A percentile compares a stretch with the other conserved stretches of the same genome.
Evolutionary conservation across 2,888 invertebrate genomes (phyloP).

Genomic region (Eilema caniola): DNA sequence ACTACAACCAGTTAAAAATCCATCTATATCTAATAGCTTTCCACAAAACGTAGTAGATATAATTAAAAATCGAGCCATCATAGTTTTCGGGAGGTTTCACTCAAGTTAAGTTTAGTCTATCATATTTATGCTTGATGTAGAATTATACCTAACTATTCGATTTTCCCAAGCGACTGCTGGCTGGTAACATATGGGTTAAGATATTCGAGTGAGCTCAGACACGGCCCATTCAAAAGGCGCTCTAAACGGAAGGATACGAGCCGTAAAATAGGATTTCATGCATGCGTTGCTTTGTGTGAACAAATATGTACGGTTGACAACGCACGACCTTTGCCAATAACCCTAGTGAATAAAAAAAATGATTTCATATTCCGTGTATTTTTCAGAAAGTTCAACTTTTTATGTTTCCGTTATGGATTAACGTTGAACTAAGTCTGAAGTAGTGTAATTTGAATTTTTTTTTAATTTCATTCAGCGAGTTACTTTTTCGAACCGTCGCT

Average conservation of each 20-base stretch:
- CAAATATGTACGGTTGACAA: conserved; percentile 84
- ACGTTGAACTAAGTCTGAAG: conserved; percentile 18
- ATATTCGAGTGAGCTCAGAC: conserved; percentile 76
- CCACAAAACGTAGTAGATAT: too few relatives aligned
- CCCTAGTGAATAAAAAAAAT: conserved; percentile 66
- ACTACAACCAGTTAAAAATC: too few relatives aligned
- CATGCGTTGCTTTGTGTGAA: conserved; percentile 84
- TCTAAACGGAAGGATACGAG: conserved; percentile 83
- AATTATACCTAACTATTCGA: conserved; percentile 51
- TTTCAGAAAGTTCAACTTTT: conserved; percentile 36
- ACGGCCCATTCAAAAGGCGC: conserved; percentile 82
- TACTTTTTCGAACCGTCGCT: neutral
- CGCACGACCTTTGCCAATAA: conserved; percentile 81
- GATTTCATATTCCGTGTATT: conserved; percentile 56
- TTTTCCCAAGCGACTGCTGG: conserved; percentile 60
- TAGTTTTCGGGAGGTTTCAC: too few relatives aligned
- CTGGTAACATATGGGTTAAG: conserved; percentile 69
- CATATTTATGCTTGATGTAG: conserved; percentile 25
- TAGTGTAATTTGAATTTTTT: conserved; percentile 23
- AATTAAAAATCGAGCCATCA: too few relatives aligned
- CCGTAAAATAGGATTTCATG: conserved; percentile 86
- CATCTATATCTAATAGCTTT: too few relatives aligned
- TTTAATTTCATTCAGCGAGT: conserved; percentile 15
- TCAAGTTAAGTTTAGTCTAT: too few relatives aligned
- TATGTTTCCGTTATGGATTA: conserved; percentile 20